Base-by-base conservation (phyloP, 2,113 vertebrate genomes). In the Solenodon paradoxus region DNA sequence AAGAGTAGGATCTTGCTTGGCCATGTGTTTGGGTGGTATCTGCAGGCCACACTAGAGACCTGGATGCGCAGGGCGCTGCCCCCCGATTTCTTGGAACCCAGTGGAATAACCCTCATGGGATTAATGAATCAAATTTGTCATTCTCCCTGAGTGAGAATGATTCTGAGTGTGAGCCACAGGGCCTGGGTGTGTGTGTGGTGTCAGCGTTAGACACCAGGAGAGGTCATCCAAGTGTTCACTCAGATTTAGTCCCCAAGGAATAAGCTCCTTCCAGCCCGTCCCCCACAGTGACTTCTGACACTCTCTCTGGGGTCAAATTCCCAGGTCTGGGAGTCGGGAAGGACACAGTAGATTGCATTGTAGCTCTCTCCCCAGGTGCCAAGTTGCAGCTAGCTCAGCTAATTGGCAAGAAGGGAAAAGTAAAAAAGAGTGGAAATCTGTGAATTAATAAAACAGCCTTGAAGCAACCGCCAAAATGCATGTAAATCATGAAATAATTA, bases 341-440 rank as follows among this genome's bases (percentile, higher is more conserved):
- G n/a, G 9, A 45, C 55, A 49, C 45, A 75, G 38, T 40, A 78
- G 9, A 68, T 68, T 40, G 59, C 57, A 5, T 2, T 87, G 90
- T 51, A 40, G 38, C 26, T 55, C 53, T 55, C 53, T 95, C 63
- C 75, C 87, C 64, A 87, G 85, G 91, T 91, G 91, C 95, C 79
- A 47, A 53, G 61, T 64, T 84, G 64, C 75, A 94, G 66, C 92
- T 55, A 66, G 64, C 85, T 90, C 72, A 86, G 92, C 88, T 96
- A 88, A 97, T 87, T 97, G 97, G 97, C 91, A 94, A 93, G 86
- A 88, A 86, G 82, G 80, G 68, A 53, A 96, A 69, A 89, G 96
- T 83, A 72, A 86, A 95, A 96, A 96, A 88, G 93, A 94, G 93
- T 94, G 88, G 95, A 97, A 97, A 96, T 97, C 95, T 97, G 96